Conservation (phyloP, 1,140 invertebrate genomes). For the Nylanderia fulva region DNA sequence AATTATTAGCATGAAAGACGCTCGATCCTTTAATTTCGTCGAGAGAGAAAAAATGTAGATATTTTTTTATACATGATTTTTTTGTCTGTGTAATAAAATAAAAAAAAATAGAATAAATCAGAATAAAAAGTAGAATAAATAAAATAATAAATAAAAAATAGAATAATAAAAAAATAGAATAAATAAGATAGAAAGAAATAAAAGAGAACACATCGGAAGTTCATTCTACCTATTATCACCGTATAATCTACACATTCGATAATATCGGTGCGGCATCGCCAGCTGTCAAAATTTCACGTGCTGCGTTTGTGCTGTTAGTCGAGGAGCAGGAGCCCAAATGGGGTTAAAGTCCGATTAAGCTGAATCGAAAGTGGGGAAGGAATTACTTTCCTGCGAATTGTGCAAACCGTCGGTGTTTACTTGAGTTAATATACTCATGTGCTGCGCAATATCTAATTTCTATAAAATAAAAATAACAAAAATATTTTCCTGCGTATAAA, state of each 20-base stretch:
- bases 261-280: background rate
- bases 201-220: background rate
- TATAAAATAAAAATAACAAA: background rate
- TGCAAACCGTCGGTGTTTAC: background rate
- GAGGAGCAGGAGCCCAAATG: conserved; percentile 14
- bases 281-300: conserved; percentile 51
- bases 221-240: background rate
- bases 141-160: background rate
- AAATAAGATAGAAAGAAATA: background rate
- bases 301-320: conserved; percentile 22
- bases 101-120: background rate
- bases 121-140: background rate
- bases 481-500: background rate
- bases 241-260: background rate
- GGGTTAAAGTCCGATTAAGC: conserved; percentile 49
- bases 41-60: background rate
- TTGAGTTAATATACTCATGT: background rate
- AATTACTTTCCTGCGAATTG: conserved; percentile 17
- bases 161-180: background rate
- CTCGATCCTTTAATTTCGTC: background rate
- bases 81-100: background rate
- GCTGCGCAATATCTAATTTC: background rate
- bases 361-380: conserved; percentile 3
- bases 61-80: background rate
- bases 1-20: background rate